phyloP scores from a whole-genome alignment of 2,113 vertebrate species.

The Zonotrichia leucophrys region DNA sequence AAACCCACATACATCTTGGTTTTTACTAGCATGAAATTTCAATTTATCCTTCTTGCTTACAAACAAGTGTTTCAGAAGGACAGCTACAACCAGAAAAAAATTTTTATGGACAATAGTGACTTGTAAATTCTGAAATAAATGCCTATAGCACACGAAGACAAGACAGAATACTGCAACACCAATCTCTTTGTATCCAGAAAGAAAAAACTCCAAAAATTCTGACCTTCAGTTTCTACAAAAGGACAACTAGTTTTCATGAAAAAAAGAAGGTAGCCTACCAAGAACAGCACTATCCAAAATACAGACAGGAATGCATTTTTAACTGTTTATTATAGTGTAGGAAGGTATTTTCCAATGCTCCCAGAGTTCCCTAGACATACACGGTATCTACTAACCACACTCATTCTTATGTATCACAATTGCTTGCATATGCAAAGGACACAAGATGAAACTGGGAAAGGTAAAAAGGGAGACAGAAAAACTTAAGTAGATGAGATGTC shows the following conservation, averaged over 20 bases:
- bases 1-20: background rate
- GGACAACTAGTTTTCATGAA: background rate
- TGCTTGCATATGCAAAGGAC: fast-evolving
- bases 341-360: background rate
- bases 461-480: background rate
- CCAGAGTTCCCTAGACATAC: background rate
- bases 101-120: background rate
- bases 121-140: background rate
- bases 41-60: background rate
- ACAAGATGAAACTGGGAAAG: background rate
- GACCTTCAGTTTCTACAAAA: background rate
- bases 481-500: background rate
- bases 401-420: fast-evolving
- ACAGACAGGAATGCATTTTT: background rate
- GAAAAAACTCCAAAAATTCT: background rate
- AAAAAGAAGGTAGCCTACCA: background rate
- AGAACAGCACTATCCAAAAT: background rate
- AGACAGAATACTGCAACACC: background rate
- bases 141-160: background rate
- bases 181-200: background rate
- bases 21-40: background rate
- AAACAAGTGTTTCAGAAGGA: background rate
- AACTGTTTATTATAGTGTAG: background rate
- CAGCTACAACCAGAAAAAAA: background rate
- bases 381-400: background rate